Percentiles rank a stretch among this genome's conserved stretches.
phyloP scores from a whole-genome alignment of 37 sponge, comb jelly and placozoan species.

The Spongilla lacustris region DNA sequence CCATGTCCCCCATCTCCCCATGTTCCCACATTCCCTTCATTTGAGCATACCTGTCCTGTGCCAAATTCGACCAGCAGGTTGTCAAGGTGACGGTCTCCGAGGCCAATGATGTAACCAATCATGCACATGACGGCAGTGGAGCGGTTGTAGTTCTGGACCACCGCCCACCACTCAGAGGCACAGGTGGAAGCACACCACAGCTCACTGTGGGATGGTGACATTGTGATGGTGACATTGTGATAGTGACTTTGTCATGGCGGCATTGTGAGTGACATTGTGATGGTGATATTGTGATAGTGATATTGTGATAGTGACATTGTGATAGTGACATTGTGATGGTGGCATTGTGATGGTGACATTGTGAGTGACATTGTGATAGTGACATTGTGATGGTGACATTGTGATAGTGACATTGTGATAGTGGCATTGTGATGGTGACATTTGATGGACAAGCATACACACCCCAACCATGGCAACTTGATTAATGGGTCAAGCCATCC shows the following conservation, averaged over 20 bases:
- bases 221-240: neutral
- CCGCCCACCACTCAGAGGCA: conserved; percentile 96
- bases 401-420: neutral
- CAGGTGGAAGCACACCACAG: conserved; percentile 94
- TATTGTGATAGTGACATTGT: neutral
- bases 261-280: neutral
- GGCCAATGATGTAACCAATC: conserved; percentile 98
- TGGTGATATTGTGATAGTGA: too few species aligned
- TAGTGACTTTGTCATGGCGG: neutral
- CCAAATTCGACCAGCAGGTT: conserved; percentile 94
- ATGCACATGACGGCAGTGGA: conserved; percentile 99
- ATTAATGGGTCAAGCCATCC: too few species aligned
- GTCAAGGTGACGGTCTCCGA: conserved; percentile 99
- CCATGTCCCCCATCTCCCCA: neutral
- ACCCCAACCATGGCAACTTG: too few species aligned
- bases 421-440: too few species aligned
- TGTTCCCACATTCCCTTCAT: neutral
- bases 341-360: conserved; percentile 1
- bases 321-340: too few species aligned
- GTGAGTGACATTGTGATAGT: neutral
- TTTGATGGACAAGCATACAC: neutral
- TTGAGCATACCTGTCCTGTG: conserved; percentile 79
- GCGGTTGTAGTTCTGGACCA: conserved; percentile 86
- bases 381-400: conserved; percentile 1
- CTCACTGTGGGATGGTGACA: conserved; percentile 57